Evolutionary conservation across 2,113 vertebrate species (phyloP), one percentile per base, ranked within the genome.

Genomic region (Daphoenositta chrysoptera): DNA sequence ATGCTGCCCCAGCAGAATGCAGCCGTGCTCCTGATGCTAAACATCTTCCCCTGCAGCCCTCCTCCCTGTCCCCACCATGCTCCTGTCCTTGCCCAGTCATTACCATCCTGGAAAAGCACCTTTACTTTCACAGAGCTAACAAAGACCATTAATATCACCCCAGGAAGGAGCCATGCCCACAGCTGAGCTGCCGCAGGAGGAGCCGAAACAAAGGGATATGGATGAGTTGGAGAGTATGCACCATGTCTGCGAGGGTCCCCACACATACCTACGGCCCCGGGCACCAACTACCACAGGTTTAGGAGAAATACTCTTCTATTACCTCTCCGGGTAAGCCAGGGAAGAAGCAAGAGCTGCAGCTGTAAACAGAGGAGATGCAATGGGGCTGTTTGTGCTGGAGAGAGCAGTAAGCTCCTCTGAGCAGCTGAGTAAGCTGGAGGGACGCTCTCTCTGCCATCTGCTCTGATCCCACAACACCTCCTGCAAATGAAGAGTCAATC

Each of bases 361-460:
- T 95, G 97, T 97, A 95, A 97, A 90, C 83, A 93, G 88, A 97
- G 91, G 65, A 89, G 91, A 95, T 90, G 89, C 80, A 94, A 96
- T 64, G 70, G 85, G 93, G 93, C 96, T 97, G 97, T 98, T 98
- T 97, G 97, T 96, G 94, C 94, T 97, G 96, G 93, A 97, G 98
- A 97, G 97, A 95, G 94, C 90, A 9, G 56, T 97, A 96, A 98
- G 98, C 98, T 97, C 97, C 98, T 97, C 93, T 16, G 95, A 97
- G 97, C 98, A 98, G 98, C 98, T 98, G 97, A 98, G 97, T 97
- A 98, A 98, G 98, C 98, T 98, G 80, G 91, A 98, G 97, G 96
- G 97, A 97, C 94, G 97, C 97, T 95, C 97, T 98, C 98, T 92
- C 95, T 85, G 97, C 99, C 99, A 99, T 99, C 99, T 99, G 99